These are phyloP conservation scores for Lepus oiostolus DNA, from an alignment of 2,797 vertebrate genomes.

Conservation along the genomic window DNA sequence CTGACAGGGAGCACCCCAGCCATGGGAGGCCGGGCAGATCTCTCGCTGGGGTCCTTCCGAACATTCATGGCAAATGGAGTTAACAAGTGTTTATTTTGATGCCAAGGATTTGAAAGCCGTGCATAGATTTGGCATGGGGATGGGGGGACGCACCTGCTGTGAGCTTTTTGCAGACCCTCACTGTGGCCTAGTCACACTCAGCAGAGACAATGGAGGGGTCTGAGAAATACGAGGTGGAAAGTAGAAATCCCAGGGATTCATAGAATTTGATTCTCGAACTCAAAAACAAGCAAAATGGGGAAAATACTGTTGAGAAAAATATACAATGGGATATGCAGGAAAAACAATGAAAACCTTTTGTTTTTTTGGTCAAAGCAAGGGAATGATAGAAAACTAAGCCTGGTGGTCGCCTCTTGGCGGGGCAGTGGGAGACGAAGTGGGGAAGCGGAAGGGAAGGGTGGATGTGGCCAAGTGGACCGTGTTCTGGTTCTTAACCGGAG, in stretches of 20 bases:
- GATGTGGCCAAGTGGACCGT: rapidly evolving
- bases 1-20: background rate
- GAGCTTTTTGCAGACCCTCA: too few relatives aligned
- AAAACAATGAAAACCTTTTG: background rate
- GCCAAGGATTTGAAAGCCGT: too few relatives aligned
- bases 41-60: too few relatives aligned
- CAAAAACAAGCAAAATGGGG: background rate
- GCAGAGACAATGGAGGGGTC: background rate
- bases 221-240: background rate
- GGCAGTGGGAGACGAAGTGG: background rate
- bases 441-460: rapidly evolving
- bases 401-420: background rate
- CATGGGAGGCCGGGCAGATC: rapidly evolving
- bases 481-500: background rate
- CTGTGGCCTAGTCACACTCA: too few relatives aligned
- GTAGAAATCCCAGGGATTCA: background rate
- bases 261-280: background rate
- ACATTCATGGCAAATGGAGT: too few relatives aligned
- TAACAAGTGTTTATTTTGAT: too few relatives aligned
- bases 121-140: too few relatives aligned
- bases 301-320: background rate
- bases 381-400: background rate
- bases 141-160: too few relatives aligned
- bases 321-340: too few relatives aligned
- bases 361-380: background rate